These are phyloP conservation scores for Gymnothorax javanicus DNA, from an alignment of 2,797 vertebrate species.

Conservation along the genomic window DNA sequence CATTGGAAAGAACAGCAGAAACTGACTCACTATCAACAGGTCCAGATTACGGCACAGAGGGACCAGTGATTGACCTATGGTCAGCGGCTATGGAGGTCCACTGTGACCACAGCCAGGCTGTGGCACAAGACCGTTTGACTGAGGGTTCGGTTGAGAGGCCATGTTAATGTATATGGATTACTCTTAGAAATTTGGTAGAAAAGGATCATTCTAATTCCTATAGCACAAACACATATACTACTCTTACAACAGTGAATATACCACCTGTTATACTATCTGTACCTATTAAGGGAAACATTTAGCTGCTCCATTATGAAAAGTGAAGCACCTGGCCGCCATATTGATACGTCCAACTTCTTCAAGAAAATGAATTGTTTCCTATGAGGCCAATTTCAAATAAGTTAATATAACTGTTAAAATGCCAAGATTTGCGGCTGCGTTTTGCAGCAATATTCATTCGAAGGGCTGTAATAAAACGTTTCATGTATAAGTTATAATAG, in stretches of 20 bases:
- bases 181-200: background rate
- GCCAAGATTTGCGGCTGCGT: too few relatives aligned
- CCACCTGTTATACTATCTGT: background rate
- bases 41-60: conserved; percentile 58
- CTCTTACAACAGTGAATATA: background rate
- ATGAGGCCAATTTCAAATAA: too few relatives aligned
- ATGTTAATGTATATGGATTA: background rate
- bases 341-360: too few relatives aligned
- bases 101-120: background rate
- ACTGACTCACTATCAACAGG: conserved; percentile 60
- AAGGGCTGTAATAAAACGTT: too few relatives aligned
- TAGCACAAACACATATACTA: background rate
- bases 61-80: conserved; percentile 44
- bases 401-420: too few relatives aligned
- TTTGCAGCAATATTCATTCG: too few relatives aligned
- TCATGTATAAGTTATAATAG: too few relatives aligned
- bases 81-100: background rate
- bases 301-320: background rate
- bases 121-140: background rate
- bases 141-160: background rate
- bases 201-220: background rate
- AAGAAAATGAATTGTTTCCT: too few relatives aligned
- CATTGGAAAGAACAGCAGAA: conserved; percentile 48
- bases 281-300: background rate
- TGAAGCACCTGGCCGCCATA: too few relatives aligned